Conservation (phyloP, 2,888 invertebrate genomes). For the Sinopyrophorus schimmeli region DNA sequence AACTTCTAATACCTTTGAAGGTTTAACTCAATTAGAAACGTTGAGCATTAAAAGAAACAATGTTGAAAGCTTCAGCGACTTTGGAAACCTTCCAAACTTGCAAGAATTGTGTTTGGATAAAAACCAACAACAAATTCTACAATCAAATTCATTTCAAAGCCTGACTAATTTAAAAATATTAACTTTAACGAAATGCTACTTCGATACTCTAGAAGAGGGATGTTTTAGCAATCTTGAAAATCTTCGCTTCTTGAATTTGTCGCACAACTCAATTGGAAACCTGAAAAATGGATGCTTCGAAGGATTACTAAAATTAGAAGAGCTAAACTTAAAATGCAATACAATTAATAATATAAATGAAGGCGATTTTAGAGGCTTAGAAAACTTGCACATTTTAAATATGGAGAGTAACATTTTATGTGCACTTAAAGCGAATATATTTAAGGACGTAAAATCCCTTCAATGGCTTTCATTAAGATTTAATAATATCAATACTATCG, state of each 20-base stretch:
- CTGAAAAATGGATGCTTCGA: conserved; percentile 6
- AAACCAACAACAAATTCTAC: background rate
- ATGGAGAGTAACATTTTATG: conserved; percentile 17
- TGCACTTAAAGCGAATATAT: background rate
- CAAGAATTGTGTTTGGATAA: conserved; percentile 6
- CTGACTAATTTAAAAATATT: conserved; percentile 4
- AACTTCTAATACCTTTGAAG: background rate
- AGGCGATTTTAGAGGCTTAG: conserved; percentile 8
- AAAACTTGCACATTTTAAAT: conserved; percentile 12
- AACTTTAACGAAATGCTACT: conserved; percentile 9
- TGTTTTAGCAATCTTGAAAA: conserved; percentile 1
- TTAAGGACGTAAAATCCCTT: conserved; percentile 3
- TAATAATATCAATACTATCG: conserved; percentile 13
- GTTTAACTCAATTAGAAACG: background rate
- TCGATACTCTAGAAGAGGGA: conserved; percentile 1
- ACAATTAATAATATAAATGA: conserved; percentile 4
- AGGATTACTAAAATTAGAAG: background rate
- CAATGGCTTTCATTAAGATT: conserved; percentile 18
- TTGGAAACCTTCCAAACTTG: conserved; percentile 3
- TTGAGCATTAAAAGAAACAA: background rate
- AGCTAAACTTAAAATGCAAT: conserved; percentile 11
- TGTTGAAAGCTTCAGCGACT: too few species aligned
- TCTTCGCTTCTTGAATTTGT: background rate
- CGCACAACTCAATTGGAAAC: conserved; percentile 5
- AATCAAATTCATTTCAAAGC: conserved; percentile 1